These are phyloP conservation scores for Sinonovacula constricta DNA, from an alignment of 1,140 invertebrate species.

Conservation along the genomic window DNA sequence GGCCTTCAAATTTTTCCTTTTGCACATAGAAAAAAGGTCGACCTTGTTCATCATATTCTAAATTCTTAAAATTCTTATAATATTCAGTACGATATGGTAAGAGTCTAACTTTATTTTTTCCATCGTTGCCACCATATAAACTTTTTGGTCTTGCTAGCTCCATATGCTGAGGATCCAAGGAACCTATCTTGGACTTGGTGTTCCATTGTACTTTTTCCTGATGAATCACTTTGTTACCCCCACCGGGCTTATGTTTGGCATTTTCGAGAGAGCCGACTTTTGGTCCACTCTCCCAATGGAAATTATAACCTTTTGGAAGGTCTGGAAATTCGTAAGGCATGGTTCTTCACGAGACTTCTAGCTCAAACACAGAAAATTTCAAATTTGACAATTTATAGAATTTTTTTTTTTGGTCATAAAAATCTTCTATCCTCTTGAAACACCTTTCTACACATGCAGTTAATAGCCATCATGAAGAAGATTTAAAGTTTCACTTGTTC, in stretches of 20 bases:
- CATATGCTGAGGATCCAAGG: conserved; percentile 61
- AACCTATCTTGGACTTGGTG: conserved; percentile 66
- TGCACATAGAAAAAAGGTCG: conserved; percentile 32
- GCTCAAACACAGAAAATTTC: too few relatives aligned
- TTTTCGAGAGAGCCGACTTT: conserved; percentile 93
- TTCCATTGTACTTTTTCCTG: conserved; percentile 64
- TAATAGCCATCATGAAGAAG: too few relatives aligned
- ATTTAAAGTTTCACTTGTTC: too few relatives aligned
- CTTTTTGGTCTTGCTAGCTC: conserved; percentile 22
- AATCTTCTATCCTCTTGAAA: too few relatives aligned
- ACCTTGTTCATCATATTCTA: conserved; percentile 41
- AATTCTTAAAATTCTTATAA: conserved; percentile 50
- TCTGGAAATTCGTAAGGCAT: conserved; percentile 26
- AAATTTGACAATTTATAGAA: too few relatives aligned
- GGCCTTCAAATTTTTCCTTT: conserved; percentile 50
- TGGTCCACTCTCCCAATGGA: conserved; percentile 71
- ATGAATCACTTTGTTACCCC: conserved; percentile 47
- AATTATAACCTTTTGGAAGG: conserved; percentile 35
- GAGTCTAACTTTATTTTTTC: conserved; percentile 34
- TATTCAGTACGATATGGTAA: conserved; percentile 47
- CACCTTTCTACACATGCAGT: too few relatives aligned
- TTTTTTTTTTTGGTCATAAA: too few relatives aligned
- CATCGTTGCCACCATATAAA: conserved; percentile 13
- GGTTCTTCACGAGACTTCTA: neutral
- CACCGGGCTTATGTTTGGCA: conserved; percentile 82